A percentile compares a stretch with the other conserved stretches of the same genome.
phyloP scores from a whole-genome alignment of 2,797 vertebrate genomes.

The Sebastes taczanowskii region DNA sequence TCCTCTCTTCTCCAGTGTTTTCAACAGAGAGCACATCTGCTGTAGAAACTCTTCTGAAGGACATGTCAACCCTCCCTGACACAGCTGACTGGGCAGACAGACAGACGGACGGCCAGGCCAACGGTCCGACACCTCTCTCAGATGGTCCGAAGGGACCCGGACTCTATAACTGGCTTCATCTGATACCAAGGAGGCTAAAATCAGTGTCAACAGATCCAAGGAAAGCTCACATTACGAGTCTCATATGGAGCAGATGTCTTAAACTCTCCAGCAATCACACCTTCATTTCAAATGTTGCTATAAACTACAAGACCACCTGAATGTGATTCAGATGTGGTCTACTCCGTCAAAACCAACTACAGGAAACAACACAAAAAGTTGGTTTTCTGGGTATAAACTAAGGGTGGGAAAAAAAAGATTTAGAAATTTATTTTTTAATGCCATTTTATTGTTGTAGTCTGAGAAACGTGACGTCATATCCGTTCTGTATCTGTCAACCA shows the following conservation, averaged over 20 bases:
- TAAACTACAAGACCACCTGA: background rate
- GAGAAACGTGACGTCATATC: fast-evolving
- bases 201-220: background rate
- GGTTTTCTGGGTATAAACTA: background rate
- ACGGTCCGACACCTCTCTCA: background rate
- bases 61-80: conserved; percentile 44
- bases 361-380: background rate
- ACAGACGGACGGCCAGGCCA: conserved; percentile 18
- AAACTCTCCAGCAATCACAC: background rate
- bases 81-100: conserved; percentile 45
- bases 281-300: background rate
- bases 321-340: background rate
- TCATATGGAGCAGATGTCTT: background rate
- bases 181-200: background rate
- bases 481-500: too few relatives aligned
- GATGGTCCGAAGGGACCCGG: background rate
- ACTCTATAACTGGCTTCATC: conserved; percentile 10
- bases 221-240: background rate
- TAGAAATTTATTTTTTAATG: too few relatives aligned
- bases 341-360: background rate
- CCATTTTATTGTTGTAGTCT: too few relatives aligned
- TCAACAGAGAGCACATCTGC: conserved; percentile 58
- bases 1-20: conserved; percentile 42
- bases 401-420: too few relatives aligned
- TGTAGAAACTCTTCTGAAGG: conserved; percentile 49